Base-by-base conservation (phyloP, 2,797 vertebrate species). In the Sandelia bainsii region DNA sequence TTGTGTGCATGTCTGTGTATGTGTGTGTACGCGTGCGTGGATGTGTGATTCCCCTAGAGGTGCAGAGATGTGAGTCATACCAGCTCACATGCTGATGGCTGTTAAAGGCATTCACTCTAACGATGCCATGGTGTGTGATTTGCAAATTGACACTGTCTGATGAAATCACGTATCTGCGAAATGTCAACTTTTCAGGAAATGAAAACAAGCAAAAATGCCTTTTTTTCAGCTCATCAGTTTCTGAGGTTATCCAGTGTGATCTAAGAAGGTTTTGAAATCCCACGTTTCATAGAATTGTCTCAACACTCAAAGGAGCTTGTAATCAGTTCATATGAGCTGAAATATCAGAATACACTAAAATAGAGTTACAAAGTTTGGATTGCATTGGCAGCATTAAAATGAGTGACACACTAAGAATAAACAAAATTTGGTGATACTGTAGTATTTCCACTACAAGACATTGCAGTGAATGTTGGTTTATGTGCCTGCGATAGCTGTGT, bases 31-130 rank as follows among this genome's bases (percentile, higher is more conserved):
- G 32, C 75, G 49, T 77, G 77, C 65, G 77, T 87, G 75, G 82
- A 72, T 52, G 72, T 65, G 75, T 69, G 70, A 80, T 85, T 89
- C 82, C 79, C 75, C 75, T 12, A 12, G 75, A 83, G 82, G 80
- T 89, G 85, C 79, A 64, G 80, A 77, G 77, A 88, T 81, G 86
- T 91, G 88, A 91, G 75, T 93, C 89, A 92, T 70, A 71, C 62
- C 53, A n/a, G 66, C 85, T 84, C 53, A 42, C 62, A 75, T 65
- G 79, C 82, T 75, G 73, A 62, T 73, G 83, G 82, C 84, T 72
- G 78, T 72, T 66, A 37, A 62, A 69, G 54, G 29, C 70, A 8
- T 22, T 82, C 57, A 44, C 64, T 72, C 71, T 75, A 48, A 69
- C 12, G 46, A 83, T 75, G 73, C 67, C 63, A 27, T 75, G 78